phyloP scores from a whole-genome alignment of 2,797 vertebrate genomes.

The Ciconia nigra region DNA sequence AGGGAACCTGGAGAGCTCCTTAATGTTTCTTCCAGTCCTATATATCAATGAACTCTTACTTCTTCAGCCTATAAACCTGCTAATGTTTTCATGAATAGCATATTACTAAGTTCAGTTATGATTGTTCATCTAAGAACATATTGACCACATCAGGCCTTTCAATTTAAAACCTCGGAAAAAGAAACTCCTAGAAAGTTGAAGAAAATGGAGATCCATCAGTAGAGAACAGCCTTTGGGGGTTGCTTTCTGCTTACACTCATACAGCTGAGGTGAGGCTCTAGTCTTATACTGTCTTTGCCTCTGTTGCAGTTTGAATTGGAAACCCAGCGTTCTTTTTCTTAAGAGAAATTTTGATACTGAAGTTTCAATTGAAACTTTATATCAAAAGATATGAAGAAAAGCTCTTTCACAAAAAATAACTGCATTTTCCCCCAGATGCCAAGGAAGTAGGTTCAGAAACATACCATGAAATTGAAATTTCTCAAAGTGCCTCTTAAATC shows the following conservation, averaged over 20 bases:
- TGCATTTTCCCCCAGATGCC: constrained; percentile 41
- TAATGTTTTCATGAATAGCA: neutral
- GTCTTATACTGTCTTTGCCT: neutral
- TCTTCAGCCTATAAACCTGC: neutral
- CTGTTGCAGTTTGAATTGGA: constrained; percentile 25
- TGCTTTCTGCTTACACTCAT: neutral
- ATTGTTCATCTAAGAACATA: neutral
- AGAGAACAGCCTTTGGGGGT: too few species aligned
- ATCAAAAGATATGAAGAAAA: constrained; percentile 55
- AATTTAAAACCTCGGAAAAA: neutral
- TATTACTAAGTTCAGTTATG: neutral
- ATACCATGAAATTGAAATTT: constrained; percentile 70
- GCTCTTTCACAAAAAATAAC: constrained; percentile 61
- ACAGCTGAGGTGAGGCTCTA: neutral
- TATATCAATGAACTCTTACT: neutral
- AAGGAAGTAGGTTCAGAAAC: constrained; percentile 62
- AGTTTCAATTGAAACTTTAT: constrained; percentile 52
- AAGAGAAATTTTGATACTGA: constrained; percentile 1
- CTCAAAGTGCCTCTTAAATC: constrained; percentile 76
- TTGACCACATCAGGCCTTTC: neutral
- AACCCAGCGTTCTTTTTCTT: constrained; percentile 19
- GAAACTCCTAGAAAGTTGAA: neutral
- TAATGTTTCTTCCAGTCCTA: neutral
- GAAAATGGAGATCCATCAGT: neutral
- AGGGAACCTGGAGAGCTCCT: neutral